Conservation (phyloP, 2,888 invertebrate species). For the Lordiphosa andalusiaca region DNA sequence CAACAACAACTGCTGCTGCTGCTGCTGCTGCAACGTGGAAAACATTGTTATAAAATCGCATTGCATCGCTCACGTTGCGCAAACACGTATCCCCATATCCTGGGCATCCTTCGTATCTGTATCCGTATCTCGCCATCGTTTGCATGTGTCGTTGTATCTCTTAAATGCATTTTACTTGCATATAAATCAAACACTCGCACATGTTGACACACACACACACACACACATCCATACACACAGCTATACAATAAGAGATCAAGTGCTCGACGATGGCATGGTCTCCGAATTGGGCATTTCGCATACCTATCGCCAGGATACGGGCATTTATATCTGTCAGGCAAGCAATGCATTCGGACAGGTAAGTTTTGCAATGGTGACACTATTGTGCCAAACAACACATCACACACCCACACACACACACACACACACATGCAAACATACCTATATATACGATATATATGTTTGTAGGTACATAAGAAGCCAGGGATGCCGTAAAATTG, state of each 20-base stretch:
- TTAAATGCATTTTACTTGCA: slow-evolving; percentile 74
- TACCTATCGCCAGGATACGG: slow-evolving; percentile 93
- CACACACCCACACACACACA: slow-evolving; percentile 11
- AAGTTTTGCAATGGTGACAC: slow-evolving; percentile 66
- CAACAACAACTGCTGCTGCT: slow-evolving; percentile 28
- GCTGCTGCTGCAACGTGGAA: slow-evolving; percentile 55
- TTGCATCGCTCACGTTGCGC: slow-evolving; percentile 74
- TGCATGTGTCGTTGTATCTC: slow-evolving; percentile 48
- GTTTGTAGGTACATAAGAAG: neutral
- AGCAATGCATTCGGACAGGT: slow-evolving; percentile 95
- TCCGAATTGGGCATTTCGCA: slow-evolving; percentile 92
- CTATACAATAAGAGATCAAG: slow-evolving; percentile 88
- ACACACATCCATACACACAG: slow-evolving; percentile 61
- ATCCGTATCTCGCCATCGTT: slow-evolving; percentile 20
- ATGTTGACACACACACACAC: slow-evolving; percentile 26
- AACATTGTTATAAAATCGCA: slow-evolving; percentile 75
- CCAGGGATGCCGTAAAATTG: neutral
- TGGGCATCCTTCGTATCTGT: slow-evolving; percentile 18
- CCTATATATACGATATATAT: neutral
- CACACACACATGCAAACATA: slow-evolving; percentile 3
- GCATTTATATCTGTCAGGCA: slow-evolving; percentile 92
- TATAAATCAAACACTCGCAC: slow-evolving; percentile 62
- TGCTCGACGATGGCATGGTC: slow-evolving; percentile 89
- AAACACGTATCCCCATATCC: slow-evolving; percentile 60
- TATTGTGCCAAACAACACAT: slow-evolving; percentile 42